Conservation (phyloP, 1,140 invertebrate species). For the Musca domestica region DNA sequence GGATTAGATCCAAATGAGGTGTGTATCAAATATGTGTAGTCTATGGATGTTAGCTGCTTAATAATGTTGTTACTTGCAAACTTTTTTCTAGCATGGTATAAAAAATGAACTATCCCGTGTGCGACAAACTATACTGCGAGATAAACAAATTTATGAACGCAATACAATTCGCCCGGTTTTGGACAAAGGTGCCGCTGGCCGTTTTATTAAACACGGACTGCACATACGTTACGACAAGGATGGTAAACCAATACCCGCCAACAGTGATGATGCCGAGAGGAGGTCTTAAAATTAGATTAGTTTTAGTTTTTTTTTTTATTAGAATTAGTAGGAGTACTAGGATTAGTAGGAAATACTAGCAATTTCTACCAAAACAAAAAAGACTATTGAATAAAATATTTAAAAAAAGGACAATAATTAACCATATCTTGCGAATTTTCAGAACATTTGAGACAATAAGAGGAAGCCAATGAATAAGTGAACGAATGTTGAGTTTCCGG, state of each 20-base stretch:
- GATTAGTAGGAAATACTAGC: too few relatives aligned
- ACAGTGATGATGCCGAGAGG: not conserved
- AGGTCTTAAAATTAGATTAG: not conserved
- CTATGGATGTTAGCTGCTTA: not conserved
- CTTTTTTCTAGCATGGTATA: slow-evolving; percentile 52
- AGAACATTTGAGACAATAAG: too few relatives aligned
- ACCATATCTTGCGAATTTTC: too few relatives aligned
- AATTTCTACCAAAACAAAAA: too few relatives aligned
- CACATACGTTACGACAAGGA: slow-evolving; percentile 45
- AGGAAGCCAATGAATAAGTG: too few relatives aligned
- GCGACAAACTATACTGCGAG: slow-evolving; percentile 59
- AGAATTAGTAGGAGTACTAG: too few relatives aligned
- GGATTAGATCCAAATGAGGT: slow-evolving; percentile 58
- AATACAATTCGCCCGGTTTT: slow-evolving; percentile 58
- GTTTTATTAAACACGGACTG: slow-evolving; percentile 62
- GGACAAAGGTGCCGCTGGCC: slow-evolving; percentile 57
- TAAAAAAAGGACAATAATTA: too few relatives aligned
- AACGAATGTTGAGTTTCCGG: too few relatives aligned
- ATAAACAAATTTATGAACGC: slow-evolving; percentile 59
- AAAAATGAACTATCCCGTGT: slow-evolving; percentile 61
- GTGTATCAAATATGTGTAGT: not conserved
- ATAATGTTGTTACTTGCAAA: not conserved
- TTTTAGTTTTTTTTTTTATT: not conserved
- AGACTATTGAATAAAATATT: too few relatives aligned
- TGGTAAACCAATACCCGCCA: not conserved